Conservation (phyloP, 2,888 invertebrate genomes). For the Cryptus viduatorius region DNA sequence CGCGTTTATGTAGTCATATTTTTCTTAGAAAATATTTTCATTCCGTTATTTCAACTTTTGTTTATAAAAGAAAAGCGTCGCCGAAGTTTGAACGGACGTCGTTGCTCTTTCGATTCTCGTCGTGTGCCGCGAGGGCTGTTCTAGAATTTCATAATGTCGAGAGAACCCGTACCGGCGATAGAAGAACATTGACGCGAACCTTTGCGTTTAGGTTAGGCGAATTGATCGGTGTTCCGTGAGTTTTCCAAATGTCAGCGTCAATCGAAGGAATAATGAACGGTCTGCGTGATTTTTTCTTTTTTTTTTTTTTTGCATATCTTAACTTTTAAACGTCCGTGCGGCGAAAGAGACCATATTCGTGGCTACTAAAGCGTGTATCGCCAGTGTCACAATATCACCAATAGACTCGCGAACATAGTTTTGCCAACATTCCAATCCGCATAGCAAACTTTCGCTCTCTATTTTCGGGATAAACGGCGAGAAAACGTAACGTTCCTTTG, state of each 20-base stretch:
- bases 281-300: slow-evolving; percentile 29
- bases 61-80: neutral
- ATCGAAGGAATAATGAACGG: slow-evolving; percentile 73
- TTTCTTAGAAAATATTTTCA: too few species aligned
- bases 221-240: slow-evolving; percentile 86
- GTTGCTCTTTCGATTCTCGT: slow-evolving; percentile 29
- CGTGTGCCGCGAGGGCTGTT: slow-evolving; percentile 4
- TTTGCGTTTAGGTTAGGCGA: slow-evolving; percentile 81
- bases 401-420: slow-evolving; percentile 46
- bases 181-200: slow-evolving; percentile 10
- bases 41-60: too few species aligned
- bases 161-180: neutral
- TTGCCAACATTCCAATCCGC: slow-evolving; percentile 55
- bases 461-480: slow-evolving; percentile 38
- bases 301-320: slow-evolving; percentile 18
- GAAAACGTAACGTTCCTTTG: slow-evolving; percentile 26
- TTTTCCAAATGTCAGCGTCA: slow-evolving; percentile 85
- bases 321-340: slow-evolving; percentile 55
- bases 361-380: slow-evolving; percentile 7
- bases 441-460: slow-evolving; percentile 23
- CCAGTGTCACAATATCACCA: slow-evolving; percentile 56
- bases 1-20: too few species aligned
- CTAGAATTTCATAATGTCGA: slow-evolving; percentile 3
- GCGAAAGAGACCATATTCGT: slow-evolving; percentile 70
- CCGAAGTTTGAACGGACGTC: neutral